Evolutionary conservation across 30 jellyfish, hydroid and myxozoan species (phyloP), one percentile per base, ranked within the genome.

Genomic region (Aurelia coerulea): DNA sequence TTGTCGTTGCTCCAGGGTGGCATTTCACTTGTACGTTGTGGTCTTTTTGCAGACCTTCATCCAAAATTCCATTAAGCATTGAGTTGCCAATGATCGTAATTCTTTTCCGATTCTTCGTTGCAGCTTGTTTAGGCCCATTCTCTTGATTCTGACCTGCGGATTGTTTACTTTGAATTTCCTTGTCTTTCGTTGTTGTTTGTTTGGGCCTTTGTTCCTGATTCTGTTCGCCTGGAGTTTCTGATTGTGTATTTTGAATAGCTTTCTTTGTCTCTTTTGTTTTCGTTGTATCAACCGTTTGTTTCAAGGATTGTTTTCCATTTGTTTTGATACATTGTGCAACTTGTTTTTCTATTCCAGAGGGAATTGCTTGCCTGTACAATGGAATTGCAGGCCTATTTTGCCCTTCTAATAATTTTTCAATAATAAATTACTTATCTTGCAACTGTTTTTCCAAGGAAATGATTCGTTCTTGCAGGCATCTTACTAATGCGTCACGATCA

Each of bases 11-110:
- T 68, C 79, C 79, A 1, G 79, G 18, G 18, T 32, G 59, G 79
- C 39, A 59, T 35, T 68, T 68, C 18, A 68, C 79, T 68, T 59
- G 16, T 32, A 68, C 79, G 31, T 68, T 68, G 31, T 68, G 79
- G 17, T 32, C 79, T 59, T 68, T 68, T 35, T 68, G 79, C 59
- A 68, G 31, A 3, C 79, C 79, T 68, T 68, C 51, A 0, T 39
- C 51, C 8, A 1, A 39, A 9, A 39, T 39, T 1, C 51, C 51
- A 39, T 39, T 39, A 1, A 39, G 51, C 9, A 39, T 39, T 0
- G 51, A 39, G 9, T 39, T 9, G 0, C 51, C 51, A 39, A 39
- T 9, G 51, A 39, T 39, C 9, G 51, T 39, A 39, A 39, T 3
- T 39, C 51, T 39, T 39, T 39, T 59, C 79, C 79, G 51, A 37